Conservation (phyloP, 37 sponge, comb jelly and placozoan species). For the Hexactinellida sp. region DNA sequence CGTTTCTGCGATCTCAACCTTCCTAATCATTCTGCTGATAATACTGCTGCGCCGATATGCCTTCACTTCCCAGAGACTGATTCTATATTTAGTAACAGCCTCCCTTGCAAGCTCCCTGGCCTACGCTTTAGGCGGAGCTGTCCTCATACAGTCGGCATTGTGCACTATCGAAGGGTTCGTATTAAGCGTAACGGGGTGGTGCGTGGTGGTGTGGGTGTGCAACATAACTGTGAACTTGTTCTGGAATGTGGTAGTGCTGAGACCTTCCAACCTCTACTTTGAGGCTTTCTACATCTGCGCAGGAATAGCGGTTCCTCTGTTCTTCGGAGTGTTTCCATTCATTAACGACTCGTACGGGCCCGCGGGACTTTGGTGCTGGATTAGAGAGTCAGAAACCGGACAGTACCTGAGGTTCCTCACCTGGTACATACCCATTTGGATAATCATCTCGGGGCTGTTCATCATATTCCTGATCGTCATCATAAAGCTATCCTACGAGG, state of each 20-base stretch:
- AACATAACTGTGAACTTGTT: conserved; percentile 22
- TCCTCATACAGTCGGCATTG: not conserved
- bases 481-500: not conserved
- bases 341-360: conserved; percentile 30
- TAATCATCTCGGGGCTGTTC: not conserved
- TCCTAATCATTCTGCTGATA: too few relatives aligned
- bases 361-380: conserved; percentile 67
- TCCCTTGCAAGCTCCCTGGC: not conserved
- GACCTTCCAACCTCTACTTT: conserved; percentile 24
- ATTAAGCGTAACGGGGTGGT: not conserved
- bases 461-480: conserved; percentile 22
- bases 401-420: not conserved
- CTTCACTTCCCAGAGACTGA: conserved; percentile 21
- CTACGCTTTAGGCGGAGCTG: not conserved
- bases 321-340: conserved; percentile 44
- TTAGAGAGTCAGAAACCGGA: conserved; percentile 16
- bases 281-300: conserved; percentile 25
- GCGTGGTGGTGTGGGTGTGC: conserved; percentile 3
- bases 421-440: conserved; percentile 33
- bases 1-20: too few relatives aligned
- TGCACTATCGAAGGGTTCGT: not conserved
- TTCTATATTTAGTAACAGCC: conserved; percentile 24
- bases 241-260: conserved; percentile 1
- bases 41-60: too few relatives aligned
- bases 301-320: conserved; percentile 34